phyloP scores from a whole-genome alignment of 2,888 invertebrate genomes.

The Zele albiditarsus region DNA sequence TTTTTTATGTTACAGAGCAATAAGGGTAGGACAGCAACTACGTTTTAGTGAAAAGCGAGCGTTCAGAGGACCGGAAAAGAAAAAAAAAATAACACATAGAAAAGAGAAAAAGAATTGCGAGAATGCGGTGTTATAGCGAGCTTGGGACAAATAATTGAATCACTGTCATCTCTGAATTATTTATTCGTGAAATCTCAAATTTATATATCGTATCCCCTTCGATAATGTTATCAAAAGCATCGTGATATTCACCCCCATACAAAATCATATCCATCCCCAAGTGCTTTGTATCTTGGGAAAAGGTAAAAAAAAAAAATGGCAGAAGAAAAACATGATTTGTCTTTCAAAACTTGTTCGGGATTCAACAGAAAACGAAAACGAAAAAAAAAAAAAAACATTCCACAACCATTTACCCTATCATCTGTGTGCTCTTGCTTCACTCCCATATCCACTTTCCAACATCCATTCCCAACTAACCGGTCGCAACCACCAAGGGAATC shows the following conservation, averaged over 20 bases:
- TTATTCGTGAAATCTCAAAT: not conserved
- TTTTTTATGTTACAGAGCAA: not conserved
- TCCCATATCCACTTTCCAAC: constrained; percentile 9
- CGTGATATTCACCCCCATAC: not conserved
- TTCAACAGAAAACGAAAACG: not conserved
- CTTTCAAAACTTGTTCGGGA: not conserved
- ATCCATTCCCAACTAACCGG: constrained; percentile 39
- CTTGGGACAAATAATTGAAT: not conserved
- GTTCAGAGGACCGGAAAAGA: not conserved
- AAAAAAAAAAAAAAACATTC: not conserved
- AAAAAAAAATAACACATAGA: not conserved
- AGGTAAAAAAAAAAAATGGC: too few relatives aligned
- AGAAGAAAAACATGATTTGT: constrained; percentile 1
- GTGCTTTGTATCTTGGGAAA: not conserved
- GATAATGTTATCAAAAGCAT: not conserved
- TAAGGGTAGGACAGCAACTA: not conserved
- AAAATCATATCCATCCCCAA: not conserved
- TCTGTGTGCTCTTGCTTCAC: not conserved
- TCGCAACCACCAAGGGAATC: constrained; percentile 41
- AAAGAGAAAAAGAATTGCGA: not conserved
- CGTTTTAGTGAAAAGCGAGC: not conserved
- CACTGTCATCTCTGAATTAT: not conserved
- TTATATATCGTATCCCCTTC: not conserved
- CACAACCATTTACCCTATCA: not conserved
- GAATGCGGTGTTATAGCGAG: not conserved